Evolutionary conservation across 2,888 invertebrate species (phyloP).

Genomic region (Drosophila mulleri): DNA sequence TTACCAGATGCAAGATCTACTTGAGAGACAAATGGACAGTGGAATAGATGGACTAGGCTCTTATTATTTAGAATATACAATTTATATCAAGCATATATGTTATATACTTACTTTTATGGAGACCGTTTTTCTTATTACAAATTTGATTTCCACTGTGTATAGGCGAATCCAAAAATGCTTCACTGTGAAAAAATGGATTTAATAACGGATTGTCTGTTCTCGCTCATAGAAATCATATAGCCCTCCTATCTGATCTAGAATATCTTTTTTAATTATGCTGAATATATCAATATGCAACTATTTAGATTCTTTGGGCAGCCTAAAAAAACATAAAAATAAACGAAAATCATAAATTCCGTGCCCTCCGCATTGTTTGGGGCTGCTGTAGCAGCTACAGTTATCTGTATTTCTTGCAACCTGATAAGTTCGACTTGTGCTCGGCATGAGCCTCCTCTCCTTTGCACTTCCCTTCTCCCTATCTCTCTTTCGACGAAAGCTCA

Average conservation of each 20-base stretch:
- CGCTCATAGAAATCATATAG: not conserved
- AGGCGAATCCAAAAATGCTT: no score
- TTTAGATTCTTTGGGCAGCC: constrained; percentile 5
- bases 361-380: not conserved
- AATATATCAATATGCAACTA: constrained; percentile 8
- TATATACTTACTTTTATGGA: no score
- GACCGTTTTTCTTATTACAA: no score
- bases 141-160: no score
- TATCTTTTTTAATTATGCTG: not conserved
- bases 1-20: no score
- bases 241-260: no score
- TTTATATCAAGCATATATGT: no score
- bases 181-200: no score
- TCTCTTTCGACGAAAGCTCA: not conserved
- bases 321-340: constrained; percentile 26
- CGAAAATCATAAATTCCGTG: constrained; percentile 27
- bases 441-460: constrained; percentile 7
- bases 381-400: constrained; percentile 5
- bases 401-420: constrained; percentile 52
- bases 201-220: not conserved
- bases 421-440: constrained; percentile 58
- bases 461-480: not conserved
- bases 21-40: no score
- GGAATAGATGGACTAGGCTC: no score
- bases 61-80: no score